Percentiles rank a stretch among this genome's conserved stretches.
These are phyloP conservation scores for Hydrolagus colliei DNA, from an alignment of 2,797 vertebrate species.

Conservation along the genomic window DNA sequence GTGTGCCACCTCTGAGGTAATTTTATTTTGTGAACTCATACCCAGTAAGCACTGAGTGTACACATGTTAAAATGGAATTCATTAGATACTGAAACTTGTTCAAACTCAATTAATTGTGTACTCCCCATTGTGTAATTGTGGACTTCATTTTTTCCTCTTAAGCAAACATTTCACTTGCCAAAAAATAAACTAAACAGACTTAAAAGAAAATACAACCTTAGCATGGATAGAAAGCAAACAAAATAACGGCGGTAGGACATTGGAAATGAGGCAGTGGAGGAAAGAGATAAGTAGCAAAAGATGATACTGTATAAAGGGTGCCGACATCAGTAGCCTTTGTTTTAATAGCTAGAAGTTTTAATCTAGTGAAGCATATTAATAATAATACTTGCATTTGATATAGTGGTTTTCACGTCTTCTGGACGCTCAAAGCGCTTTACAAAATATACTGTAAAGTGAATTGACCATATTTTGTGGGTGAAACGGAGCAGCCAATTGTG, in stretches of 20 bases:
- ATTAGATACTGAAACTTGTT: neutral
- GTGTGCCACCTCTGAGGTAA: neutral
- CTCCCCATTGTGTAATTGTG: neutral
- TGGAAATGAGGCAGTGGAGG: neutral
- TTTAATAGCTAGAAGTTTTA: too few relatives aligned
- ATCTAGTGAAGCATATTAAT: too few relatives aligned
- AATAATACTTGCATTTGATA: too few relatives aligned
- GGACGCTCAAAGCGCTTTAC: too few relatives aligned
- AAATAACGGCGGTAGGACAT: neutral
- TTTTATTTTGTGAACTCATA: neutral
- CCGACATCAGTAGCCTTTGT: too few relatives aligned
- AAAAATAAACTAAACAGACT: neutral
- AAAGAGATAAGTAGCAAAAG: neutral
- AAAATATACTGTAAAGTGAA: too few relatives aligned
- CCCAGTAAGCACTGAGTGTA: neutral
- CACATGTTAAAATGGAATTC: neutral
- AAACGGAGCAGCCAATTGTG: too few relatives aligned
- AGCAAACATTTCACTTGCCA: neutral
- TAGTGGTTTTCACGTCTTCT: too few relatives aligned
- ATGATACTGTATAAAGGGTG: neutral
- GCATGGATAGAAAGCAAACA: neutral
- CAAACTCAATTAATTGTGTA: neutral
- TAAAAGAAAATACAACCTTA: neutral
- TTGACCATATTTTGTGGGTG: too few relatives aligned
- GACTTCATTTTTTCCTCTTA: neutral